Conservation (phyloP, 2,888 invertebrate species). For the Incurvaria masculella region DNA sequence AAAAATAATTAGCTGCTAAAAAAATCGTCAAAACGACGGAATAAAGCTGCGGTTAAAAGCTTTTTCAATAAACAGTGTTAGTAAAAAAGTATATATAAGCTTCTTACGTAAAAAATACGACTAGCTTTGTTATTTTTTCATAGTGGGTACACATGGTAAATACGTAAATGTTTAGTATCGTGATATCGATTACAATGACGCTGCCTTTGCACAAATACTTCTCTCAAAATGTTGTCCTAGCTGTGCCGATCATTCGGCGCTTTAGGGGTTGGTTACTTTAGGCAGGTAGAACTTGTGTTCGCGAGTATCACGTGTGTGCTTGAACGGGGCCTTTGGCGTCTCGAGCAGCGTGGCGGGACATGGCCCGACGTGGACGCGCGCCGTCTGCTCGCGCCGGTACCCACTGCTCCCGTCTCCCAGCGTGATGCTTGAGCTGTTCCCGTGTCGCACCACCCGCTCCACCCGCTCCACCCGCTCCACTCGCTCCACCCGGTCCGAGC, state of each 20-base stretch:
- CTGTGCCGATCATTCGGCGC: too few relatives aligned
- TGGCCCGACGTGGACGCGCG: constrained; percentile 65
- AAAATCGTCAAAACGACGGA: too few relatives aligned
- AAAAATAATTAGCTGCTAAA: too few relatives aligned
- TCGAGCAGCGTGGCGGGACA: constrained; percentile 80
- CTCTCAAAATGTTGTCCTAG: too few relatives aligned
- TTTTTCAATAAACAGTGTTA: too few relatives aligned
- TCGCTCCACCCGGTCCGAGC: constrained; percentile 52
- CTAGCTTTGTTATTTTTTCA: too few relatives aligned
- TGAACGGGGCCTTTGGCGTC: constrained; percentile 71
- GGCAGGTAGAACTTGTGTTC: constrained; percentile 82
- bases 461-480: constrained; percentile 53
- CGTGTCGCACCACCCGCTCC: constrained; percentile 58
- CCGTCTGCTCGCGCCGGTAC: constrained; percentile 75
- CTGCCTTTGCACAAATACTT: too few relatives aligned
- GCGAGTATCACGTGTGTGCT: constrained; percentile 80
- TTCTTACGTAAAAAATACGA: too few relatives aligned
- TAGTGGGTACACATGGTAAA: too few relatives aligned
- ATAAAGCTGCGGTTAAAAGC: too few relatives aligned
- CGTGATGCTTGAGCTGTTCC: constrained; percentile 73
- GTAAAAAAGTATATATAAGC: neutral
- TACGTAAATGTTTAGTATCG: too few relatives aligned
- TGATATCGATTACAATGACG: too few relatives aligned
- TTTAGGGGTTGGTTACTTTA: constrained; percentile 46
- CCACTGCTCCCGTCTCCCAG: constrained; percentile 67